Evolutionary conservation across 2,888 invertebrate species (phyloP), one percentile per base, ranked within the genome.

Genomic region (Nomada hirtipes): DNA sequence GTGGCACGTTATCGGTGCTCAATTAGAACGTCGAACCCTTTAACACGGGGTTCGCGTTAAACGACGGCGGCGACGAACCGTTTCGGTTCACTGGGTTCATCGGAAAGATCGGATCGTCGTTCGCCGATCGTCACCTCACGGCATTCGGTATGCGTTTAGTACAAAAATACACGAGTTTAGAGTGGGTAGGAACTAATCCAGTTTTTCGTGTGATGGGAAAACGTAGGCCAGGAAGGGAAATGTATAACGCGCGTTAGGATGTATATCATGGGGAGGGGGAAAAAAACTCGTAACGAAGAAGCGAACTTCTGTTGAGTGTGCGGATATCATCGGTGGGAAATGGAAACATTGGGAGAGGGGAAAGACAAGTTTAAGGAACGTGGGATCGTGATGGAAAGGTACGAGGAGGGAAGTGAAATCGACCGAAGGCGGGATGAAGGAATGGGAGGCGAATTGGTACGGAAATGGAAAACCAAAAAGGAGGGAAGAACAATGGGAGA

Each of bases 111-210:
- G 70, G 61, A n/a, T 72, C 69, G 72, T 72, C 60, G 63, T n/a
- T 20, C 70, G 80, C 44, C 74, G 79, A 20, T 60, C 36, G 36
- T 64, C 67, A 80, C 76, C 63, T 88, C 86, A 83, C 84, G 88
- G 86, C 84, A 82, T 86, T 89, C 79, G 85, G 85, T 89, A 89
- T 88, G 90, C 87, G 86, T 86, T 90, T 89, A 91, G 91, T 91
- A 91, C 91, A 91, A 90, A 91, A 79, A 86, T 86, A 88, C 81
- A 84, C 64, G 79, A 85, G 85, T 88, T 89, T 85, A 84, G 84
- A 42, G 29, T 61, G 73, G 77, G 72, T 79, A 73, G 67, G 69
- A 70, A 60, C 60, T 36, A 78, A 75, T 79, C 61, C 64, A 79
- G 55, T 80, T 82, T 72, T 79, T 26, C 15, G 13, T 2, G 15